Conservation (phyloP, 2,113 vertebrate species). For the Seriola rivoliana region DNA sequence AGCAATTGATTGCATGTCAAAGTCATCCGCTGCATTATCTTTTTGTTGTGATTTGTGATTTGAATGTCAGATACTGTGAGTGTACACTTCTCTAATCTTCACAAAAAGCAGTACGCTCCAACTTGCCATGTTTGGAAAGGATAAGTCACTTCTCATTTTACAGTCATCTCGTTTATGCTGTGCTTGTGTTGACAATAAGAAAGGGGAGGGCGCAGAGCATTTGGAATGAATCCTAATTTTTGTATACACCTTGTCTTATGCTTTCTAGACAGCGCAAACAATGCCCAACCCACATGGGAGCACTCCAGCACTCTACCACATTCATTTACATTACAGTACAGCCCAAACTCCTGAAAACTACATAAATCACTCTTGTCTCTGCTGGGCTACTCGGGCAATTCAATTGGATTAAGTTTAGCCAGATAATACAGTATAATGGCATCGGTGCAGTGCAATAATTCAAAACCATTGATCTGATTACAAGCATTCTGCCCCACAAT, state of each 20-base stretch:
- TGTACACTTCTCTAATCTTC: slow-evolving; percentile 14
- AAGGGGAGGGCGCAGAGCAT: slow-evolving; percentile 9
- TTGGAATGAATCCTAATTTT: slow-evolving; percentile 49
- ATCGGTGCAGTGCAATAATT: slow-evolving; percentile 66
- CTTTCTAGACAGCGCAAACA: slow-evolving; percentile 48
- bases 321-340: slow-evolving; percentile 74
- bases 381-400: slow-evolving; percentile 61
- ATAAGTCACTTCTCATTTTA: slow-evolving; percentile 35
- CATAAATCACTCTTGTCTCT: slow-evolving; percentile 77
- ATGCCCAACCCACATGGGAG: slow-evolving; percentile 51
- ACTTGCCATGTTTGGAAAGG: slow-evolving; percentile 1
- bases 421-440: slow-evolving; percentile 64
- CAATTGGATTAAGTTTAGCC: slow-evolving; percentile 66
- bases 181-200: slow-evolving; percentile 43
- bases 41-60: slow-evolving; percentile 18
- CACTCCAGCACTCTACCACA: slow-evolving; percentile 32
- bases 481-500: slow-evolving; percentile 60
- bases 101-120: slow-evolving; percentile 4
- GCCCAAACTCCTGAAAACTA: slow-evolving; percentile 62
- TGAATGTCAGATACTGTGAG: slow-evolving; percentile 2
- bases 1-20: slow-evolving; percentile 16
- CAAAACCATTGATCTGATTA: slow-evolving; percentile 77
- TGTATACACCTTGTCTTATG: slow-evolving; percentile 36
- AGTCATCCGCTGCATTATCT: slow-evolving; percentile 17
- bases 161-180: slow-evolving; percentile 34